phyloP scores from a whole-genome alignment of 2,888 invertebrate genomes.

The Polietes domitor region DNA sequence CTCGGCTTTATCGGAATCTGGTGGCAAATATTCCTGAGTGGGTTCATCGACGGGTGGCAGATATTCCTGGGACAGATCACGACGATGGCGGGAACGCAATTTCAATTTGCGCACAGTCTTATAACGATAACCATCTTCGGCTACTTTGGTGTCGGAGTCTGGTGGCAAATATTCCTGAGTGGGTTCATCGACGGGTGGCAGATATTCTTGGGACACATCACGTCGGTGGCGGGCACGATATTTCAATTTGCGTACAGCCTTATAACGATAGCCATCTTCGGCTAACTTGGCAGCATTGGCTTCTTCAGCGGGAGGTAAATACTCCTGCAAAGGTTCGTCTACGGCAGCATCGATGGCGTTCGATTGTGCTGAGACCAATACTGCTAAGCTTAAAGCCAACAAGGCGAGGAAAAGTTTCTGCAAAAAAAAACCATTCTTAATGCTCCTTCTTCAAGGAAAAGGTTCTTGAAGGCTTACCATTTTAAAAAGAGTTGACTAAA shows the following conservation, averaged over 20 bases:
- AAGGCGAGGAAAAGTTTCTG: slow-evolving; percentile 75
- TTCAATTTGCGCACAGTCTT: slow-evolving; percentile 76
- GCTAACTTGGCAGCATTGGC: slow-evolving; percentile 70
- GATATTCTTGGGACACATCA: slow-evolving; percentile 75
- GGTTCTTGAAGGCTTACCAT: slow-evolving; percentile 52
- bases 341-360: slow-evolving; percentile 25
- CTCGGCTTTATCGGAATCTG: slow-evolving; percentile 69
- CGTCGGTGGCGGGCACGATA: slow-evolving; percentile 73
- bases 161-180: slow-evolving; percentile 76
- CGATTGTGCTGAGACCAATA: slow-evolving; percentile 69
- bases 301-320: slow-evolving; percentile 73
- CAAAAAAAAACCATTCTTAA: neutral
- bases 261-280: slow-evolving; percentile 76
- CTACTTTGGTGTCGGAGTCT: slow-evolving; percentile 63
- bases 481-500: slow-evolving; percentile 45
- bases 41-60: slow-evolving; percentile 74
- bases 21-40: slow-evolving; percentile 75
- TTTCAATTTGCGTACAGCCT: slow-evolving; percentile 73
- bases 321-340: slow-evolving; percentile 69
- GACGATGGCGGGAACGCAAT: slow-evolving; percentile 74
- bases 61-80: slow-evolving; percentile 77
- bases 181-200: slow-evolving; percentile 74
- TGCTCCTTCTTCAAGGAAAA: neutral
- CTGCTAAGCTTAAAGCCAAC: slow-evolving; percentile 71
- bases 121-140: slow-evolving; percentile 77